These are phyloP conservation scores for Fistularia commersonii DNA, from an alignment of 2,797 vertebrate genomes.

Conservation along the genomic window DNA sequence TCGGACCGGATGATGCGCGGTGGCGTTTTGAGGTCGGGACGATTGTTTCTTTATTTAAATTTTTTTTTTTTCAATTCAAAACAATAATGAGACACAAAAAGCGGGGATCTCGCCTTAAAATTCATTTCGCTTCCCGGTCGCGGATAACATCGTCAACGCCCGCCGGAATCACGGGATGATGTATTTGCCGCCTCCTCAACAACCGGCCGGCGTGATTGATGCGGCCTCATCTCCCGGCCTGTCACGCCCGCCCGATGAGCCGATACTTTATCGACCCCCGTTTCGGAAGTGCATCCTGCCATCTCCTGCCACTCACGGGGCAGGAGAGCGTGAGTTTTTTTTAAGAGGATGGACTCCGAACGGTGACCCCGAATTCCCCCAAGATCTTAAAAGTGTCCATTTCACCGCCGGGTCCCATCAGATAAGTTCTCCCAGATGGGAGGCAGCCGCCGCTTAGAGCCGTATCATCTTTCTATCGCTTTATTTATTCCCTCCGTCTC, in stretches of 20 bases:
- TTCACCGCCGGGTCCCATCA: constrained; percentile 46
- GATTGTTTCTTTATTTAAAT: no score
- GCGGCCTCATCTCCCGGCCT: constrained; percentile 58
- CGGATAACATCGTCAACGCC: no score
- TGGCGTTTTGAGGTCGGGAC: no score
- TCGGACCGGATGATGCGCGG: no score
- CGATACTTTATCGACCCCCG: constrained; percentile 62
- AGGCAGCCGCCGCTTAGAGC: constrained; percentile 11
- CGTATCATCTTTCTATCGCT: no score
- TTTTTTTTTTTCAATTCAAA: no score
- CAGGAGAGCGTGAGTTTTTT: constrained; percentile 33
- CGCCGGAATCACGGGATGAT: no score
- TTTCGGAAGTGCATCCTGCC: constrained; percentile 43
- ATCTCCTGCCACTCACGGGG: constrained; percentile 27
- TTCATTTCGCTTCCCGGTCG: no score
- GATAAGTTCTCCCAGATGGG: constrained; percentile 39
- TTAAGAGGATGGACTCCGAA: constrained; percentile 43
- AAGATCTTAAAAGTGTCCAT: constrained; percentile 56
- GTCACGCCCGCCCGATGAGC: constrained; percentile 61
- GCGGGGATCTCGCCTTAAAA: no score
- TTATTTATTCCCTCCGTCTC: no score
- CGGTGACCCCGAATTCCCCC: no score
- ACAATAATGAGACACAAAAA: no score
- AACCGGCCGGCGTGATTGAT: constrained; percentile 61
- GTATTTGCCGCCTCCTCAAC: constrained; percentile 39